These are phyloP conservation scores for Girardinichthys multiradiatus DNA, from an alignment of 2,113 vertebrate species.

Conservation along the genomic window DNA sequence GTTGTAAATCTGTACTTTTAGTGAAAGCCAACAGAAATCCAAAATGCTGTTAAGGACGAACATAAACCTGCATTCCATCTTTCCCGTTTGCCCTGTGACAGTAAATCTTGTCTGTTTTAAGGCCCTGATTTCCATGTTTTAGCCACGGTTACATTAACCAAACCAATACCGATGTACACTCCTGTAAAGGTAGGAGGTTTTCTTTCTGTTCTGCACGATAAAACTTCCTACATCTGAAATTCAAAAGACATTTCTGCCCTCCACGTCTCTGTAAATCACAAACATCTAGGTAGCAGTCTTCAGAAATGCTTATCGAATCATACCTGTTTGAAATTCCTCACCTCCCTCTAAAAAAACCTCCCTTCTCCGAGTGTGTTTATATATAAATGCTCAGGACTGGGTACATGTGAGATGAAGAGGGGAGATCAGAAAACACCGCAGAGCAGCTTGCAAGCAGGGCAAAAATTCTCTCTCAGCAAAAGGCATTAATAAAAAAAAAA, in stretches of 20 bases:
- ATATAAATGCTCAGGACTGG: conserved; percentile 37
- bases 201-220: conserved; percentile 20
- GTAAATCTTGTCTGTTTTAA: neutral
- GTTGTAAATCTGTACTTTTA: neutral
- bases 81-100: too few species aligned
- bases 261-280: conserved; percentile 18
- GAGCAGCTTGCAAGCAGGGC: conserved; percentile 54
- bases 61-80: too few species aligned
- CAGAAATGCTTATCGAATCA: conserved; percentile 45
- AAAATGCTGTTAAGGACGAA: neutral
- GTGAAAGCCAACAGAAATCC: neutral
- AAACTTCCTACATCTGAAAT: conserved; percentile 22
- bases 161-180: neutral
- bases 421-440: conserved; percentile 54
- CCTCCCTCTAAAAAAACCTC: conserved; percentile 34
- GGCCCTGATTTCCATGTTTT: neutral
- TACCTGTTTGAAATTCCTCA: conserved; percentile 54
- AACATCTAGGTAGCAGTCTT: conserved; percentile 23
- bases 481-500: conserved; percentile 65
- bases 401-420: conserved; percentile 14
- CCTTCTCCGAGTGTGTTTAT: conserved; percentile 21
- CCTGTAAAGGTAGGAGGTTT: neutral
- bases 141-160: neutral
- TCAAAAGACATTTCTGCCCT: conserved; percentile 14
- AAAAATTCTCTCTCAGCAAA: conserved; percentile 57